Evolutionary conservation across 2,113 vertebrate genomes (phyloP).

Genomic region (Pavo muticus): DNA sequence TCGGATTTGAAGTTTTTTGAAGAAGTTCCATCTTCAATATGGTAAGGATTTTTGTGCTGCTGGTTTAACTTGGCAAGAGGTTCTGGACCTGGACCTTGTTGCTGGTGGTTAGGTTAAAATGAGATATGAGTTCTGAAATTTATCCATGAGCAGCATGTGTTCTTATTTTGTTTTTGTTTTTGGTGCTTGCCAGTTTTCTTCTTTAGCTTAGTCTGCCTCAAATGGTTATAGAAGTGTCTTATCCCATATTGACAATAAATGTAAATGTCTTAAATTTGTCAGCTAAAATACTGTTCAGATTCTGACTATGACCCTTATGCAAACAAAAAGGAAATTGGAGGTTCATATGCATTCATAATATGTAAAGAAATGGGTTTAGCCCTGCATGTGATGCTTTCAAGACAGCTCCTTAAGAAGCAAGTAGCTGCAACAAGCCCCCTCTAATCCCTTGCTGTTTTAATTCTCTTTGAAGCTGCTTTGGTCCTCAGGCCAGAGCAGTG

Average conservation of each 20-base stretch:
- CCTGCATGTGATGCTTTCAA: not conserved
- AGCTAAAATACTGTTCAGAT: not conserved
- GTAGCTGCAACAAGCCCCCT: not conserved
- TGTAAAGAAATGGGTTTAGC: not conserved
- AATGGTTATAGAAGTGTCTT: not conserved
- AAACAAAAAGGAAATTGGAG: slow-evolving; percentile 11
- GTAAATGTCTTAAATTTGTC: not conserved
- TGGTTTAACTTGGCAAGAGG: not conserved
- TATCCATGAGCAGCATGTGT: not conserved
- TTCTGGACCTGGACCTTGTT: not conserved
- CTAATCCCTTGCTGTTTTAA: not conserved
- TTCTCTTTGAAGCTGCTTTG: not conserved
- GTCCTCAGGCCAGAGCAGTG: not conserved
- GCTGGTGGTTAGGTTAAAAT: not conserved
- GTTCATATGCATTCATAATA: not conserved
- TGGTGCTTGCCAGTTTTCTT: not conserved
- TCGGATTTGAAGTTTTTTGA: not conserved
- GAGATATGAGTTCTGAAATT: not conserved
- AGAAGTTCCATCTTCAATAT: not conserved
- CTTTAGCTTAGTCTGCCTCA: not conserved
- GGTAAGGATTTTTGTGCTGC: not conserved
- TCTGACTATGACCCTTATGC: slow-evolving; percentile 13
- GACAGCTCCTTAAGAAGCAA: not conserved
- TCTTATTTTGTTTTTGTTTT: not conserved
- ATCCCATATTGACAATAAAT: not conserved